A percentile compares a stretch with the other conserved stretches of the same genome.
Evolutionary conservation across 92 coral and sea anemone genomes (phyloP).

Genomic region (Porites lobata): DNA sequence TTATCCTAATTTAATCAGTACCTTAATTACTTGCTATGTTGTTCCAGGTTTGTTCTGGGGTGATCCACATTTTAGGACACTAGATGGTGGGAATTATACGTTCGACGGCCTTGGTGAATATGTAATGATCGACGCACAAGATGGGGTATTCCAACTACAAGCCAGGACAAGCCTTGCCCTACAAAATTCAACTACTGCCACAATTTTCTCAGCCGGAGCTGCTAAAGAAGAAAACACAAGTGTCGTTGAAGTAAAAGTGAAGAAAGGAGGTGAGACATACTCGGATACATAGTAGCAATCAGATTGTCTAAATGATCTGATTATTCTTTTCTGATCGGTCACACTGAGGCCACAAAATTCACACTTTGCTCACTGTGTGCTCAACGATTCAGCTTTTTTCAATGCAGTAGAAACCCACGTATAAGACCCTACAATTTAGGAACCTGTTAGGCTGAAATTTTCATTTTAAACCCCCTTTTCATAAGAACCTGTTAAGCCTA

Average conservation of each 20-base stretch:
- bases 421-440: too few relatives aligned
- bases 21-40: background rate
- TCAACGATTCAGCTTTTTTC: too few relatives aligned
- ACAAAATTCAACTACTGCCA: constrained; percentile 58
- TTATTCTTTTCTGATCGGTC: too few relatives aligned
- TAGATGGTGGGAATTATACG: constrained; percentile 76
- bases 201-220: constrained; percentile 61
- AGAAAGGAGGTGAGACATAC: constrained; percentile 52
- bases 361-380: too few relatives aligned
- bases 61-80: constrained; percentile 72
- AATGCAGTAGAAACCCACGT: too few relatives aligned
- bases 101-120: constrained; percentile 78
- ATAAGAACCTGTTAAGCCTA: too few relatives aligned
- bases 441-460: too few relatives aligned
- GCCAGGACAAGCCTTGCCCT: constrained; percentile 68
- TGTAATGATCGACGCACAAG: constrained; percentile 53
- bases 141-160: constrained; percentile 72
- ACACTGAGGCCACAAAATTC: too few relatives aligned
- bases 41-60: constrained; percentile 73
- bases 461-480: too few relatives aligned
- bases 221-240: constrained; percentile 69
- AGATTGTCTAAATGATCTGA: too few relatives aligned
- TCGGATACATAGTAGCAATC: too few relatives aligned
- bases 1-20: too few relatives aligned
- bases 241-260: constrained; percentile 60